phyloP scores from a whole-genome alignment of 1,140 invertebrate genomes.

The Apis cerana region DNA sequence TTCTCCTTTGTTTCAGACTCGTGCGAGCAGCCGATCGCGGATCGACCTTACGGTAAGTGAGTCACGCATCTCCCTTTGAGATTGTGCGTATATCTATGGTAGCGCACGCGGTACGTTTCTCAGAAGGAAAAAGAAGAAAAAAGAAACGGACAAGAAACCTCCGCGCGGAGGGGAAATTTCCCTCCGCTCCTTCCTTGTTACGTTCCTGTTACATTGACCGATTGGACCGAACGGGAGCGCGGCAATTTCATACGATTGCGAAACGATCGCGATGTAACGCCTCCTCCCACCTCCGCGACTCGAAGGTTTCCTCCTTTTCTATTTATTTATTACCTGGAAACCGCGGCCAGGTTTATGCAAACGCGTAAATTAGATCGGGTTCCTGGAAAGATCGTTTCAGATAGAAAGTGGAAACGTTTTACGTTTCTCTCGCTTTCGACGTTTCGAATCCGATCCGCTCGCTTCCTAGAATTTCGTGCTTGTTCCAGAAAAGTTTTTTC shows the following conservation, averaged over 20 bases:
- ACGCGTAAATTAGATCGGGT: slow-evolving; percentile 59
- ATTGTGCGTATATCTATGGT: slow-evolving; percentile 25
- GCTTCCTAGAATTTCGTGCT: too few relatives aligned
- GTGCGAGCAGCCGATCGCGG: slow-evolving; percentile 73
- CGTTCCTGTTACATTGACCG: slow-evolving; percentile 42
- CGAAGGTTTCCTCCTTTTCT: slow-evolving; percentile 22
- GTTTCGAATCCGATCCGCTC: too few relatives aligned
- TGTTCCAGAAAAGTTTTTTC: too few relatives aligned
- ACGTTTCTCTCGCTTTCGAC: slow-evolving; percentile 1
- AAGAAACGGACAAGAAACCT: slow-evolving; percentile 38
- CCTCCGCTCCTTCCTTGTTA: slow-evolving; percentile 32
- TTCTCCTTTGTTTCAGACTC: slow-evolving; percentile 74
- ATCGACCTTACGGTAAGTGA: slow-evolving; percentile 77
- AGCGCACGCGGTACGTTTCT: background rate
- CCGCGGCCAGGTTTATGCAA: slow-evolving; percentile 56
- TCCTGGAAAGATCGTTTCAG: slow-evolving; percentile 50
- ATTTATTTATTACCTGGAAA: slow-evolving; percentile 48
- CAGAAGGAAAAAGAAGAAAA: too few relatives aligned
- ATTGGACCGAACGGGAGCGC: slow-evolving; percentile 3
- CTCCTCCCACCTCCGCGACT: background rate
- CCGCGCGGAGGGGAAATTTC: slow-evolving; percentile 40
- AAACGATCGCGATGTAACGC: slow-evolving; percentile 54
- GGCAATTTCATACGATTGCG: slow-evolving; percentile 56
- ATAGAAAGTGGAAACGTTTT: slow-evolving; percentile 43
- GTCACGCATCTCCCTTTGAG: slow-evolving; percentile 52